phyloP scores from a whole-genome alignment of 2,113 vertebrate genomes.

The Ceyx cyanopectus region DNA sequence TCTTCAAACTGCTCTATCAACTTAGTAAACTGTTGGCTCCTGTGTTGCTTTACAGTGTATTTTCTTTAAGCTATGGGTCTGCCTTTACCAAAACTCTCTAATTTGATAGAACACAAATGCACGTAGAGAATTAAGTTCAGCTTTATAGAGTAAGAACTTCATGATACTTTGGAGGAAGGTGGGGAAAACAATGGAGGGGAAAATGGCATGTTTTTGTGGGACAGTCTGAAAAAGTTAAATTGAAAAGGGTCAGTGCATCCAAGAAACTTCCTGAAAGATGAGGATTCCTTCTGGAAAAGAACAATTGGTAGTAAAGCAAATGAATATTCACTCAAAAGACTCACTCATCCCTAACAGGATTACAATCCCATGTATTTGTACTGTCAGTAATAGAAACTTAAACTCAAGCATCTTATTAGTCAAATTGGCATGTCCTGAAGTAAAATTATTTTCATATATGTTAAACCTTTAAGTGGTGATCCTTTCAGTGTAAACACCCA shows the following conservation, averaged over 20 bases:
- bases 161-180: background rate
- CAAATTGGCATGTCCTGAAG: background rate
- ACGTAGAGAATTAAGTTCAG: background rate
- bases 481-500: background rate
- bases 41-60: background rate
- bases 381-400: background rate
- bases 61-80: background rate
- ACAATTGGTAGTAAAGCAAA: background rate
- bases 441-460: background rate
- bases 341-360: background rate
- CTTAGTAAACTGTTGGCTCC: background rate
- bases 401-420: background rate
- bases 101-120: background rate
- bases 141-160: background rate
- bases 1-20: background rate
- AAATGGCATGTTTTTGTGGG: background rate
- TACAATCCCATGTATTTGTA: background rate
- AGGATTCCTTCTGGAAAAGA: background rate
- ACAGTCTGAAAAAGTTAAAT: background rate
- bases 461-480: background rate
- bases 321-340: background rate
- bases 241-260: background rate
- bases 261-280: background rate
- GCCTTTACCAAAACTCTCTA: background rate
- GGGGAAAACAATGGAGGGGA: background rate